Evolutionary conservation across 2,797 vertebrate species (phyloP).

Genomic region (Falco columbarius): DNA sequence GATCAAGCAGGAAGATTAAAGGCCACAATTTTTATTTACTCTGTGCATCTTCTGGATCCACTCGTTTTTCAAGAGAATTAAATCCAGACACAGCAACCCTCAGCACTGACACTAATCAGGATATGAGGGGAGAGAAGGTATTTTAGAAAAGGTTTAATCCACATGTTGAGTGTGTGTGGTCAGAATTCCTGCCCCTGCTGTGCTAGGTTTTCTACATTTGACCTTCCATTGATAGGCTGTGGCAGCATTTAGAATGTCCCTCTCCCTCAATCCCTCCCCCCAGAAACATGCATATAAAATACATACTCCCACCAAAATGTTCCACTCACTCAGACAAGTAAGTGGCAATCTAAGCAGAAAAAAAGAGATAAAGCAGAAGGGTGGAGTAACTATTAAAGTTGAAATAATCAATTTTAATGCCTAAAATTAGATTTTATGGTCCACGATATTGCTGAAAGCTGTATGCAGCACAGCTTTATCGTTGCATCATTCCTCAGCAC

Average conservation of each 20-base stretch:
- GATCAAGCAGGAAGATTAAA: conserved; percentile 18
- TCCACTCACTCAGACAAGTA: background rate
- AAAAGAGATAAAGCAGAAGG: background rate
- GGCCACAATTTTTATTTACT: conserved; percentile 25
- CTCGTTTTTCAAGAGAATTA: background rate
- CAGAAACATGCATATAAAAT: background rate
- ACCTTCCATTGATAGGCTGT: background rate
- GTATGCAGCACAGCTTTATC: background rate
- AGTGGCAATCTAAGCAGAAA: background rate
- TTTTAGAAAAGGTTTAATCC: background rate
- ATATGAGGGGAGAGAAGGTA: background rate
- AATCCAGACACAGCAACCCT: background rate
- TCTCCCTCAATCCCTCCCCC: too few relatives aligned
- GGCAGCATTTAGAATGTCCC: background rate
- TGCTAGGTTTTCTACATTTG: background rate
- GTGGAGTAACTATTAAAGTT: background rate
- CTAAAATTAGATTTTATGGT: conserved; percentile 32
- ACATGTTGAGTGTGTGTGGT: background rate
- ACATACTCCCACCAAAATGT: background rate
- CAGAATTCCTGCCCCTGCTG: background rate
- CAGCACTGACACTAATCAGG: background rate
- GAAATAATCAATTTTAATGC: conserved; percentile 50
- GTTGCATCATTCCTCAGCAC: background rate
- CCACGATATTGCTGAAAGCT: background rate
- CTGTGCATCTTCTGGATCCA: background rate